Conservation (phyloP, 2,113 vertebrate species). For the Sylvia atricapilla region DNA sequence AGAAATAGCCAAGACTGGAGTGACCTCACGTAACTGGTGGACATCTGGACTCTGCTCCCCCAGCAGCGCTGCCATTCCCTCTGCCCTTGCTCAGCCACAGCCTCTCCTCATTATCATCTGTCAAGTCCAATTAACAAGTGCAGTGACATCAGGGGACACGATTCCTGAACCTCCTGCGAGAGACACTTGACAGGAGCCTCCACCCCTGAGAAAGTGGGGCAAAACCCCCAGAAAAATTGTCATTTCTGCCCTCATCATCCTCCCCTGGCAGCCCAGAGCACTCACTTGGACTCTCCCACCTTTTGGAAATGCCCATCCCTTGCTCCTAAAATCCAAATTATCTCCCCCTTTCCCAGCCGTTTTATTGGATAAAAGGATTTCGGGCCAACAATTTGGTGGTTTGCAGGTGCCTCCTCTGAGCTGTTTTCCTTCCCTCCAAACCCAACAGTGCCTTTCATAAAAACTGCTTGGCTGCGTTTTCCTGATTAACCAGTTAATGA, state of each 20-base stretch:
- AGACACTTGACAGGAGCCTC: neutral
- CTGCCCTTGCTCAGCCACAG: neutral
- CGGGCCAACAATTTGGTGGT: neutral
- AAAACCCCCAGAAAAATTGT: neutral
- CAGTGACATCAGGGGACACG: neutral
- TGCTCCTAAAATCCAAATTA: neutral
- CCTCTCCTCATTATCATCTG: slow-evolving; percentile 25
- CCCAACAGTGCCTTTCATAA: neutral
- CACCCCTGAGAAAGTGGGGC: neutral
- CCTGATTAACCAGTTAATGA: slow-evolving; percentile 20
- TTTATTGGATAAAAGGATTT: neutral
- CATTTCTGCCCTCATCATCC: neutral
- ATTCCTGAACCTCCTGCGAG: neutral
- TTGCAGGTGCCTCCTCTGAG: neutral
- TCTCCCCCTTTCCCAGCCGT: neutral
- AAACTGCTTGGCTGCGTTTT: neutral
- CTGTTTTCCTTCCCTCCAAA: neutral
- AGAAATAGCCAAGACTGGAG: neutral
- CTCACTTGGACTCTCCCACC: neutral
- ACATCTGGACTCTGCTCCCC: neutral
- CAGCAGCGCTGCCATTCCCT: neutral
- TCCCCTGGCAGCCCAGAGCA: neutral
- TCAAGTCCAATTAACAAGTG: slow-evolving; percentile 22
- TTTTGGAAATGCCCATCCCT: neutral
- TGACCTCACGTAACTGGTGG: neutral